A percentile compares a stretch with the other conserved stretches of the same genome.
phyloP scores from a whole-genome alignment of 2,113 vertebrate species.

The Heloderma charlesbogerti region DNA sequence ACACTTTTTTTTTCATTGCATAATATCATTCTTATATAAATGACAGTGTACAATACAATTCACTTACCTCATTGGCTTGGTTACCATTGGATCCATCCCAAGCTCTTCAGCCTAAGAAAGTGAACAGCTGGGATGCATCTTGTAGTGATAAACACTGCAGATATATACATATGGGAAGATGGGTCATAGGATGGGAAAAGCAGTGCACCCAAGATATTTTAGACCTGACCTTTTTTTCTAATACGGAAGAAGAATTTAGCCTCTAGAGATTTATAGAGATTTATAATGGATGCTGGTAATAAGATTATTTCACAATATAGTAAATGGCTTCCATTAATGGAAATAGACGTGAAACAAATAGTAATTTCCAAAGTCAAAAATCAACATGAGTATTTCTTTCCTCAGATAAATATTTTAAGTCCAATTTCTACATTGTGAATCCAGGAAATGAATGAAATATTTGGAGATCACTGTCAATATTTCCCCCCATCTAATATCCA shows the following conservation, averaged over 20 bases:
- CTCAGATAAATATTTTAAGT: constrained; percentile 1
- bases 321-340: constrained; percentile 5
- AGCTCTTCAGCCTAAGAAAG: not conserved
- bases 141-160: not conserved
- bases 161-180: not conserved
- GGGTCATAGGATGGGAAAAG: not conserved
- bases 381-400: not conserved
- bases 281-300: not conserved
- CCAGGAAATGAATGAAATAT: constrained; percentile 2
- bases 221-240: not conserved
- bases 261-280: not conserved
- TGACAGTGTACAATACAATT: not conserved
- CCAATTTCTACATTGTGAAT: not conserved
- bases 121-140: not conserved
- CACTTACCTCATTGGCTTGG: not conserved
- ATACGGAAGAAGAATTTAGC: not conserved
- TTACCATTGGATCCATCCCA: not conserved
- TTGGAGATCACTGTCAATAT: not conserved
- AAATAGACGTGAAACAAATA: not conserved
- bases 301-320: not conserved
- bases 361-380: not conserved
- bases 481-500: not conserved
- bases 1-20: not conserved
- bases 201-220: not conserved
- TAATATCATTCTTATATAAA: not conserved